phyloP scores from a whole-genome alignment of 2,888 invertebrate genomes.

The Chalcosyrphus nemorum region DNA sequence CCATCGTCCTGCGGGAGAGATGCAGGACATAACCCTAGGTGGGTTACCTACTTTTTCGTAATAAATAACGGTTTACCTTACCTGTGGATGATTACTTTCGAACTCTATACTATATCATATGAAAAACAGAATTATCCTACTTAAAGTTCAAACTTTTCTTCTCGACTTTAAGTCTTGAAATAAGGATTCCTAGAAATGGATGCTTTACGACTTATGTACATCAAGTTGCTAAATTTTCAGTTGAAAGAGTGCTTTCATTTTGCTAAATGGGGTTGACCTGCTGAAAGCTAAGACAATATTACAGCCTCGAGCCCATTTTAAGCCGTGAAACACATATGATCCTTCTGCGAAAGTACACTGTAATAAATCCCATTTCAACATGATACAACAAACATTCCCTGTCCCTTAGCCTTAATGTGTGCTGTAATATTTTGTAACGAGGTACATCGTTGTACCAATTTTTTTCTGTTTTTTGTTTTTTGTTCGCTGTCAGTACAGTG shows the following conservation, averaged over 20 bases:
- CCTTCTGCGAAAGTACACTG: neutral
- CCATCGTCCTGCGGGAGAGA: neutral
- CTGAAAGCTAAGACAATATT: neutral
- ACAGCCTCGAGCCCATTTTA: neutral
- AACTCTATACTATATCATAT: too few relatives aligned
- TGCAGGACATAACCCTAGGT: too few relatives aligned
- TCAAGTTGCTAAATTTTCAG: too few relatives aligned
- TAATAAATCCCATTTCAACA: conserved; percentile 18
- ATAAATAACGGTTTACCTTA: too few relatives aligned
- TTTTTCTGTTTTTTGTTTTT: neutral
- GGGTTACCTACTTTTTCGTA: neutral
- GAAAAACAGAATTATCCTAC: conserved; percentile 19
- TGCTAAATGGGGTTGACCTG: neutral
- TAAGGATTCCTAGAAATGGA: neutral
- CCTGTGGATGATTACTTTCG: too few relatives aligned
- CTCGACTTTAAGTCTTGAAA: neutral
- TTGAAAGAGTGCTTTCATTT: too few relatives aligned
- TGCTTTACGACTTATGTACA: neutral
- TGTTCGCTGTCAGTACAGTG: neutral
- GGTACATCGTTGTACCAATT: conserved; percentile 41
- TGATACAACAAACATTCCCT: neutral
- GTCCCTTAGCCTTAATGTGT: conserved; percentile 22
- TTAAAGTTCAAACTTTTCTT: too few relatives aligned
- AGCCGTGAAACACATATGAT: neutral
- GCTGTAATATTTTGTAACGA: conserved; percentile 39